A percentile compares a stretch with the other conserved stretches of the same genome.
phyloP scores from a whole-genome alignment of 2,888 invertebrate species.

The Cheilosia scutellata region DNA sequence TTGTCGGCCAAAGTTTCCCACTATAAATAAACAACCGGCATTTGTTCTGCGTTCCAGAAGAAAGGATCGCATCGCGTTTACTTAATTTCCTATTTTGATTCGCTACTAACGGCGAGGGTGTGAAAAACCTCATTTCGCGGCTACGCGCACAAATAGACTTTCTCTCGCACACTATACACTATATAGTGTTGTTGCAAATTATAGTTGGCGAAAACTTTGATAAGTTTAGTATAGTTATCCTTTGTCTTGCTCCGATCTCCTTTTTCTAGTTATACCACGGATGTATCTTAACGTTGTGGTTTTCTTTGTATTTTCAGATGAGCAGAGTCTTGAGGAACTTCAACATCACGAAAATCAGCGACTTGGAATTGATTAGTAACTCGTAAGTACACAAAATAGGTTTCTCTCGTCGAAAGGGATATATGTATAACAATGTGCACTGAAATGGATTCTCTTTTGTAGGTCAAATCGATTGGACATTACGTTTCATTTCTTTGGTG shows the following conservation, averaged over 20 bases:
- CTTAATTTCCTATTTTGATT: conserved; percentile 60
- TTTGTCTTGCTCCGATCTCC: conserved; percentile 14
- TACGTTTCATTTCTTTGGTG: conserved; percentile 85
- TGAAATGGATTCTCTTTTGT: conserved; percentile 44
- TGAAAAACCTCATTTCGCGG: conserved; percentile 27
- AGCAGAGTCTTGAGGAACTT: conserved; percentile 87
- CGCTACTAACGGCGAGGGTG: conserved; percentile 20
- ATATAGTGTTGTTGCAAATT: conserved; percentile 8
- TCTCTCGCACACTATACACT: background rate
- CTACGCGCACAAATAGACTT: conserved; percentile 44
- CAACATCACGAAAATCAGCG: conserved; percentile 88
- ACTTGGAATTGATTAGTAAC: conserved; percentile 87
- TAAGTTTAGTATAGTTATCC: conserved; percentile 51
- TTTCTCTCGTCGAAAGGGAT: background rate
- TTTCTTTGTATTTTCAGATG: conserved; percentile 85
- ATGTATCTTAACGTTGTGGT: conserved; percentile 22
- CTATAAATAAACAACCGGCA: conserved; percentile 40
- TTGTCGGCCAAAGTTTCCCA: conserved; percentile 23
- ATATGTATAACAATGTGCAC: conserved; percentile 14
- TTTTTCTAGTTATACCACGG: background rate
- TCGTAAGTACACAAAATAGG: conserved; percentile 85
- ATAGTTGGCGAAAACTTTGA: conserved; percentile 39
- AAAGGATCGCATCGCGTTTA: conserved; percentile 44
- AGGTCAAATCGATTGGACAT: conserved; percentile 85
- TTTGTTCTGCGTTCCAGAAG: conserved; percentile 27